Percentiles rank a stretch among this genome's conserved stretches.
Conservation (phyloP, 2,113 vertebrate genomes). For the Psilopsiagon aymara region DNA sequence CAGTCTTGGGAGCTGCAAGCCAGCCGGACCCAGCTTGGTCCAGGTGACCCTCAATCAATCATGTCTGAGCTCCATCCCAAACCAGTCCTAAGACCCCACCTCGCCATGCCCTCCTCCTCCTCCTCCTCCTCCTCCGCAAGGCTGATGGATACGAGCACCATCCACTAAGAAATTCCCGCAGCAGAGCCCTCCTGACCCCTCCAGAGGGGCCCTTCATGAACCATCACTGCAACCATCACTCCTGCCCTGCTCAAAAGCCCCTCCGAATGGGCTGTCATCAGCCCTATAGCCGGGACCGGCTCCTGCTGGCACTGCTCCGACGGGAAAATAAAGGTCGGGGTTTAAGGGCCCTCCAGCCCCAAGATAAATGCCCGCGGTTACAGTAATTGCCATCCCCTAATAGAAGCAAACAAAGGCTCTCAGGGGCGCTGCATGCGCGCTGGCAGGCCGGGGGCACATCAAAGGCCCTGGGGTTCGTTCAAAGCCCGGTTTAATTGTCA, state of each 20-base stretch:
- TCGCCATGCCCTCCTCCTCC: background rate
- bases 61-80: background rate
- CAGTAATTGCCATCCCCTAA: conserved; percentile 89
- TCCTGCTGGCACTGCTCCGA: conserved; percentile 88
- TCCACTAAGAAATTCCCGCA: conserved; percentile 75
- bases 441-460: conserved; percentile 86
- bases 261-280: conserved; percentile 79
- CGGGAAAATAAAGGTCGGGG: conserved; percentile 77
- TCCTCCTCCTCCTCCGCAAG: conserved; percentile 6
- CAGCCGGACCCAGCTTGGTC: fast-evolving
- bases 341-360: conserved; percentile 80
- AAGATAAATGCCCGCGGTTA: conserved; percentile 91
- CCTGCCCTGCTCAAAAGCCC: conserved; percentile 79
- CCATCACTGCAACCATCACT: conserved; percentile 83
- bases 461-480: conserved; percentile 82
- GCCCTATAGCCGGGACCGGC: conserved; percentile 81
- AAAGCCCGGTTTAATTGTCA: conserved; percentile 94
- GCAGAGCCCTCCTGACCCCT: conserved; percentile 81
- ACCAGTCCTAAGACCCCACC: background rate
- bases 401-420: conserved; percentile 89
- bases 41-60: background rate
- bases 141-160: conserved; percentile 58
- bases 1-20: background rate
- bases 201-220: conserved; percentile 77
- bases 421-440: conserved; percentile 81